Evolutionary conservation across 1,140 invertebrate species (phyloP).

Genomic region (Polypedilum vanderplanki): DNA sequence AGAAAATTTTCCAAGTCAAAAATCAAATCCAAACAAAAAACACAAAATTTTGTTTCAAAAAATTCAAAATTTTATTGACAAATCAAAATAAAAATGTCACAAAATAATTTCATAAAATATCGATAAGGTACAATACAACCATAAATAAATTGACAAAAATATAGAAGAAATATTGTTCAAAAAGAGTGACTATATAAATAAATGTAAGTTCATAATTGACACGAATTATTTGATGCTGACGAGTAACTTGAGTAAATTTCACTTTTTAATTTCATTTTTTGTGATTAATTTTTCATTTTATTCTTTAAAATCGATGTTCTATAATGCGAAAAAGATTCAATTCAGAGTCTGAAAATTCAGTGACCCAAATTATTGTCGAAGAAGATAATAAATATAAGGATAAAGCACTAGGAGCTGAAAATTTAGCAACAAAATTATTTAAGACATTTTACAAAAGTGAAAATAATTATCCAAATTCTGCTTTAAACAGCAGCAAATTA

Average conservation of each 20-base stretch:
- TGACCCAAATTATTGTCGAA: neutral
- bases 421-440: neutral
- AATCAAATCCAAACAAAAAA: no score
- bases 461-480: neutral
- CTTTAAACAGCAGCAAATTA: neutral
- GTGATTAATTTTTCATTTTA: neutral
- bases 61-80: no score
- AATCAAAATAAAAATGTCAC: no score
- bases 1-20: no score
- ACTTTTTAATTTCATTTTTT: neutral
- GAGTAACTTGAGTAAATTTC: neutral
- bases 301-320: neutral
- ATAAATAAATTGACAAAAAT: no score
- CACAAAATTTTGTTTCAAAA: no score
- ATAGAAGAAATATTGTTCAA: no score
- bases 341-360: slow-evolving; percentile 12
- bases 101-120: no score
- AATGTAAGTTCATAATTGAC: no score
- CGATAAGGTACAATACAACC: no score
- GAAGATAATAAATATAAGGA: neutral
- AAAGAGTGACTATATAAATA: no score
- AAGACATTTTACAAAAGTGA: slow-evolving; percentile 5
- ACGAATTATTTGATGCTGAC: neutral
- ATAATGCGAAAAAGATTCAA: neutral
- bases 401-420: neutral